These are phyloP conservation scores for Psix sp. DNA, from an alignment of 1,140 invertebrate genomes.

Conservation along the genomic window DNA sequence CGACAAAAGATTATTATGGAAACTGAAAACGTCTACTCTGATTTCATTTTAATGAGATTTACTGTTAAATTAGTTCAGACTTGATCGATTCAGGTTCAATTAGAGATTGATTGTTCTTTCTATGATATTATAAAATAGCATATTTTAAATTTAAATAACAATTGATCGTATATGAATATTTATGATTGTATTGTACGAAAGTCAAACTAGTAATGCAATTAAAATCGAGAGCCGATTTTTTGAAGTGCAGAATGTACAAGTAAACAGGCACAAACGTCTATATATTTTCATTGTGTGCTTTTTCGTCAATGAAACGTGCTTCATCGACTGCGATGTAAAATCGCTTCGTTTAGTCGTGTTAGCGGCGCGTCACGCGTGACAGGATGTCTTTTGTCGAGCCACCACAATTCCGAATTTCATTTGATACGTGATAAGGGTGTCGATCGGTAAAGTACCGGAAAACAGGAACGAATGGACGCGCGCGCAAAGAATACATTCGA, in stretches of 20 bases:
- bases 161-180: background rate
- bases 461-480: slow-evolving; percentile 52
- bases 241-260: too few relatives aligned
- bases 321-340: slow-evolving; percentile 43
- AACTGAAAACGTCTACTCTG: too few relatives aligned
- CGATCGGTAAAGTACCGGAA: slow-evolving; percentile 50
- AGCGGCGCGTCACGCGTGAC: slow-evolving; percentile 53
- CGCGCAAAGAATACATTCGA: slow-evolving; percentile 43
- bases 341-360: slow-evolving; percentile 49
- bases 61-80: too few relatives aligned
- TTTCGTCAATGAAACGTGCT: slow-evolving; percentile 26
- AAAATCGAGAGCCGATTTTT: too few relatives aligned
- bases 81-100: too few relatives aligned
- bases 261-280: slow-evolving; percentile 18
- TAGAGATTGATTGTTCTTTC: too few relatives aligned
- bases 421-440: slow-evolving; percentile 59
- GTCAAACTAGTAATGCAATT: too few relatives aligned
- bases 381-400: slow-evolving; percentile 57
- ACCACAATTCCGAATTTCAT: slow-evolving; percentile 61
- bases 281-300: slow-evolving; percentile 44
- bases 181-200: background rate
- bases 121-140: too few relatives aligned
- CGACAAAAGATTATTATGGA: too few relatives aligned
- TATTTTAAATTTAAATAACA: too few relatives aligned
- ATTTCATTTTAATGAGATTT: too few relatives aligned